A percentile compares a stretch with the other conserved stretches of the same genome.
These are phyloP conservation scores for Scatophagus argus DNA, from an alignment of 2,113 vertebrate genomes.

Conservation along the genomic window DNA sequence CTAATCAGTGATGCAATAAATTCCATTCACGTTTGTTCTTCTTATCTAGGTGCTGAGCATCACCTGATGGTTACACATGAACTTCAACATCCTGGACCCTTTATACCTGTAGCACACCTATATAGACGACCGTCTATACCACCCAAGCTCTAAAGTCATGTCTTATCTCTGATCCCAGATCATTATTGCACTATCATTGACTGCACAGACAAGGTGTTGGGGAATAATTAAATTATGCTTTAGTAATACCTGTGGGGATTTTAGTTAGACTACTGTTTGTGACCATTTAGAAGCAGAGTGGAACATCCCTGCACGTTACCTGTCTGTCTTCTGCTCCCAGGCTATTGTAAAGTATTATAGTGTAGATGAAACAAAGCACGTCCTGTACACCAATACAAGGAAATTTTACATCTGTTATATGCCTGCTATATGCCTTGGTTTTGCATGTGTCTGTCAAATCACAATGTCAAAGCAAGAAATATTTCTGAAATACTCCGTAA, in stretches of 20 bases:
- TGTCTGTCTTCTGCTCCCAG: not conserved
- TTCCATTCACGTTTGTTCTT: not conserved
- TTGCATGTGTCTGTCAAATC: not conserved
- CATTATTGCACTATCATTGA: constrained; percentile 46
- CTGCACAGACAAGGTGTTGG: not conserved
- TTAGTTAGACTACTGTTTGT: not conserved
- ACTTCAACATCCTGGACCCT: constrained; percentile 7
- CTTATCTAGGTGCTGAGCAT: not conserved
- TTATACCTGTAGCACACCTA: constrained; percentile 25
- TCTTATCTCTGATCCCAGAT: not conserved
- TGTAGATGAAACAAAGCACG: not conserved
- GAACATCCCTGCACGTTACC: fast-evolving
- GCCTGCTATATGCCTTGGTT: no score
- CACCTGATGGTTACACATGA: not conserved
- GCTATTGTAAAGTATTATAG: not conserved
- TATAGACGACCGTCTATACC: not conserved
- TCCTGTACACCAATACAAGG: no score
- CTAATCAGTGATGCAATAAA: constrained; percentile 33
- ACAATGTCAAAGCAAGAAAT: not conserved
- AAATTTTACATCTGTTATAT: not conserved
- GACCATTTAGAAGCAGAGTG: not conserved
- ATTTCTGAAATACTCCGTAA: not conserved
- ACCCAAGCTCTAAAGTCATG: not conserved
- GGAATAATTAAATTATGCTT: constrained; percentile 9
- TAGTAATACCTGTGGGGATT: not conserved